phyloP scores from a whole-genome alignment of 1,140 invertebrate species.

The Temnothorax curvispinosus region DNA sequence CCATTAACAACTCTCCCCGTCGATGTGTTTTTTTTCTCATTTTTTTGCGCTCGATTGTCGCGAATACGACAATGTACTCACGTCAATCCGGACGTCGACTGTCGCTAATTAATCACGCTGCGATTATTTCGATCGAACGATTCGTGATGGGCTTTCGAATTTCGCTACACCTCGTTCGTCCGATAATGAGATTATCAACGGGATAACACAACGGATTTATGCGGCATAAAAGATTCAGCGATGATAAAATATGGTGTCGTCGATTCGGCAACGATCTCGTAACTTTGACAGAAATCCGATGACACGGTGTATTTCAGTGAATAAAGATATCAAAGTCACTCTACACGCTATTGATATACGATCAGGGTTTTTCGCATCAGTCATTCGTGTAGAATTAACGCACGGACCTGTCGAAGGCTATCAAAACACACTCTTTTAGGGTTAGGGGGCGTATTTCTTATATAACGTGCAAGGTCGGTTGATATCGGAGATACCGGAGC shows the following conservation, averaged over 20 bases:
- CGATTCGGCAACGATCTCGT: constrained; percentile 24
- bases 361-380: constrained; percentile 8
- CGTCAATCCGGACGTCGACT: constrained; percentile 33
- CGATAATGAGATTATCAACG: constrained; percentile 53
- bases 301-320: constrained; percentile 32
- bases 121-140: constrained; percentile 48
- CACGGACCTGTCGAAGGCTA: neutral
- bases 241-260: constrained; percentile 49
- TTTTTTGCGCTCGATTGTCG: neutral
- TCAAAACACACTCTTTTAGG: neutral
- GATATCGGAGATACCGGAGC: neutral
- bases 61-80: constrained; percentile 35
- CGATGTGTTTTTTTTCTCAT: constrained; percentile 20
- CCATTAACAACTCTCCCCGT: constrained; percentile 34
- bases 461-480: neutral
- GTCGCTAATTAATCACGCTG: constrained; percentile 49
- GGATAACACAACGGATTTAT: constrained; percentile 28
- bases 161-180: constrained; percentile 34
- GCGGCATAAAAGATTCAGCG: constrained; percentile 44
- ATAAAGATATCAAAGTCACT: constrained; percentile 38
- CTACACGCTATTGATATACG: neutral
- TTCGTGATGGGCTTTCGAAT: constrained; percentile 41
- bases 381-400: constrained; percentile 4
- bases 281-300: constrained; percentile 35
- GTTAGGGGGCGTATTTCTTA: neutral